These are phyloP conservation scores for Ptychoptera contaminata DNA, from an alignment of 2,888 invertebrate species.

Conservation along the genomic window DNA sequence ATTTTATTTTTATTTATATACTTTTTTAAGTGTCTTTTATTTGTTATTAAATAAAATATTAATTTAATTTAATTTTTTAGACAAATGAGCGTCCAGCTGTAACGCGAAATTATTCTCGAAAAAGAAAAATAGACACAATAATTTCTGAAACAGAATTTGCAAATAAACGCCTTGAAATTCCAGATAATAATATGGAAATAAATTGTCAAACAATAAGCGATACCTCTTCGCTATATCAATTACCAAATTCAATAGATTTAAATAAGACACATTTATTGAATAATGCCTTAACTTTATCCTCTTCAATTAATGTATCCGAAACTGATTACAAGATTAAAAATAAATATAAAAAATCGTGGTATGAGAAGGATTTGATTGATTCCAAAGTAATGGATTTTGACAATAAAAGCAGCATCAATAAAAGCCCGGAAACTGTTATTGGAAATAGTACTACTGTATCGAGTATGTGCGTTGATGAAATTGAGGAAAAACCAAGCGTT, in stretches of 20 bases:
- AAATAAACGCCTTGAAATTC: background rate
- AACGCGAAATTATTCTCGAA: conserved; percentile 24
- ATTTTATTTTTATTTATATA: background rate
- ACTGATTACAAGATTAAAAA: conserved; percentile 25
- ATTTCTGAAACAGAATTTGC: background rate
- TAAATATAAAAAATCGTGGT: conserved; percentile 27
- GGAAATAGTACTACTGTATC: conserved; percentile 11
- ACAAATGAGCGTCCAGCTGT: background rate
- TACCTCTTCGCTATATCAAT: background rate
- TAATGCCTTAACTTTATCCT: background rate
- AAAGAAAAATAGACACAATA: conserved; percentile 17
- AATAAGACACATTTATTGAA: too few relatives aligned
- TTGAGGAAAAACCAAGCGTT: conserved; percentile 41
- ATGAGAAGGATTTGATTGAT: conserved; percentile 13
- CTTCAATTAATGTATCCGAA: background rate
- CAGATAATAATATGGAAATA: background rate
- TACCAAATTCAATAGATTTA: background rate
- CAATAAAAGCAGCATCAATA: background rate
- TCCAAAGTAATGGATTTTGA: background rate
- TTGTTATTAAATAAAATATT: background rate
- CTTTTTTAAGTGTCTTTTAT: background rate
- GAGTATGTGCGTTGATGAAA: conserved; percentile 17
- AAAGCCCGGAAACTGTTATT: background rate
- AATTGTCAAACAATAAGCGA: background rate
- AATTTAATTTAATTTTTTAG: background rate